Evolutionary conservation across 2,113 vertebrate species (phyloP).

Genomic region (Lophotis ruficrista): DNA sequence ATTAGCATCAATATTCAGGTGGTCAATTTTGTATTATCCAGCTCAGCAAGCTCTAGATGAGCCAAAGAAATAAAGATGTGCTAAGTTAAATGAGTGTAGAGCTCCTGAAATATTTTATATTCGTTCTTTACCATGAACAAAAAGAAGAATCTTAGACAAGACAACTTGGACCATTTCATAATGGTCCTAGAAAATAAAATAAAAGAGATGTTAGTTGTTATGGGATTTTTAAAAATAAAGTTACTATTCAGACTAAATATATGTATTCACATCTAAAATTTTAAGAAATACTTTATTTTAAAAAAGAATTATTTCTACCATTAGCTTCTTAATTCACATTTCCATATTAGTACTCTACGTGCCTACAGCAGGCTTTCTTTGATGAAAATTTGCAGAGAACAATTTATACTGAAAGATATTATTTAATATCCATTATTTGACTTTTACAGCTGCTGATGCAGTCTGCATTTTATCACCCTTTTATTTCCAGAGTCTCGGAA

Average conservation of each 20-base stretch:
- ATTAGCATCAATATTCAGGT: neutral
- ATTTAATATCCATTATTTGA: slow-evolving; percentile 1
- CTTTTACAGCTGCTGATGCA: neutral
- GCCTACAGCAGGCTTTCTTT: slow-evolving; percentile 5
- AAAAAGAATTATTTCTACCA: neutral
- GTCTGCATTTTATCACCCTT: neutral
- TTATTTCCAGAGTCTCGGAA: neutral
- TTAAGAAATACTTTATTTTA: slow-evolving; percentile 16
- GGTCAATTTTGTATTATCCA: neutral
- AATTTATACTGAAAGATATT: neutral
- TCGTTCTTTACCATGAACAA: neutral
- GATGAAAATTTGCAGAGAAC: neutral
- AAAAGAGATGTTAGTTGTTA: neutral
- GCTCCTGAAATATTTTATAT: neutral
- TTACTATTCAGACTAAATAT: neutral
- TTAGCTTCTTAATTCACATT: neutral
- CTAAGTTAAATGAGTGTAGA: neutral
- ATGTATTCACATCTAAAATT: neutral
- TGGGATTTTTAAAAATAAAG: neutral
- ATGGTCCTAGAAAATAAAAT: neutral
- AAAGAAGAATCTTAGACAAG: neutral
- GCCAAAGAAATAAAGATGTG: neutral
- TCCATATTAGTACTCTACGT: neutral
- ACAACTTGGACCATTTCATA: neutral
- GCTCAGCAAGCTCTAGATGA: neutral